Evolutionary conservation across 2,888 invertebrate genomes (phyloP).

Genomic region (Philereme transversata): DNA sequence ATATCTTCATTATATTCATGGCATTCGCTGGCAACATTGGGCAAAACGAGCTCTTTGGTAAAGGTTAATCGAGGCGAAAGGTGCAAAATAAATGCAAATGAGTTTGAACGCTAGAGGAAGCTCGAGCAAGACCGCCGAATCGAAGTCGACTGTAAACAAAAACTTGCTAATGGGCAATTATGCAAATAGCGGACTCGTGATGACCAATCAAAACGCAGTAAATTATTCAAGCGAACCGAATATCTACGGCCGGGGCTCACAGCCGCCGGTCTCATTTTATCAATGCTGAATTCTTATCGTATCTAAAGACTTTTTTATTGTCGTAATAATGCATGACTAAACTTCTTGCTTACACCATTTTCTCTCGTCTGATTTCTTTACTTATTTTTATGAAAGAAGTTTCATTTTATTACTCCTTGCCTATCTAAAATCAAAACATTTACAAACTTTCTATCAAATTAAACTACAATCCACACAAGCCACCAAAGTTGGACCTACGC

Average conservation of each 20-base stretch:
- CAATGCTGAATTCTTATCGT: constrained; percentile 31
- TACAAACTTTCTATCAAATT: neutral
- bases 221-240: constrained; percentile 69
- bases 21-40: constrained; percentile 33
- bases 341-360: no score
- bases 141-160: constrained; percentile 68
- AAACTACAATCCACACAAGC: neutral
- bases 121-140: constrained; percentile 51
- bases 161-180: constrained; percentile 77
- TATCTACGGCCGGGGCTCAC: constrained; percentile 36
- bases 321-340: no score
- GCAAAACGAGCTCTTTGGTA: constrained; percentile 37
- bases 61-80: constrained; percentile 50
- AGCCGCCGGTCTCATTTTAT: constrained; percentile 48
- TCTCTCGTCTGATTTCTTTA: no score
- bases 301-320: neutral
- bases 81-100: constrained; percentile 60
- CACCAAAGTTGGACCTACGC: constrained; percentile 2
- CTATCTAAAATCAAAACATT: no score
- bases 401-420: no score
- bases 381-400: no score
- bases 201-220: constrained; percentile 77
- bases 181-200: constrained; percentile 67
- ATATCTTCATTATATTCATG: constrained; percentile 40
- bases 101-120: constrained; percentile 48